These are phyloP conservation scores for Agonopterix heracliana DNA, from an alignment of 2,888 invertebrate genomes.

Conservation along the genomic window DNA sequence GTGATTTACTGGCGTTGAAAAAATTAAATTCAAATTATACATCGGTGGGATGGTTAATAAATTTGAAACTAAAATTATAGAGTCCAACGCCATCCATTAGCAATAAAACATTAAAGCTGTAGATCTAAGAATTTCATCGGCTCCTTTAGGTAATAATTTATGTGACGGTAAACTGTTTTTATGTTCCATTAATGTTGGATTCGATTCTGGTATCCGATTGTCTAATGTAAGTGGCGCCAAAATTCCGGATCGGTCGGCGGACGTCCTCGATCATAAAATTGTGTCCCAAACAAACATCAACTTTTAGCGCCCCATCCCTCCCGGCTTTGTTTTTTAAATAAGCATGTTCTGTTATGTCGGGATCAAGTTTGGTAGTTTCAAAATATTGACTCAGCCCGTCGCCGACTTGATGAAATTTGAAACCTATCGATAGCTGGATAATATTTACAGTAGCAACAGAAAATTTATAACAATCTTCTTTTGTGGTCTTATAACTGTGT, in stretches of 20 bases:
- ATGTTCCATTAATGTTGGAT: conserved; percentile 67
- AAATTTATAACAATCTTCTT: neutral
- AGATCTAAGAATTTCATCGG: conserved; percentile 63
- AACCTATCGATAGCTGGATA: conserved; percentile 2
- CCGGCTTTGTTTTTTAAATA: conserved; percentile 59
- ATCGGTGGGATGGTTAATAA: conserved; percentile 27
- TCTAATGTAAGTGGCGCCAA: conserved; percentile 70
- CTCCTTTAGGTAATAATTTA: conserved; percentile 66
- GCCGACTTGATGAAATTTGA: conserved; percentile 5
- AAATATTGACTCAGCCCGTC: conserved; percentile 42
- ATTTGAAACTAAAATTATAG: conserved; percentile 41
- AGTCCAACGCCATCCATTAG: conserved; percentile 55
- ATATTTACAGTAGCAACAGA: neutral
- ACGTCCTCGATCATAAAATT: conserved; percentile 61
- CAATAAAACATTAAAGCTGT: conserved; percentile 59
- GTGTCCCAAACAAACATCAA: conserved; percentile 62
- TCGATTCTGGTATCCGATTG: conserved; percentile 59
- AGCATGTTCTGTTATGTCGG: conserved; percentile 56
- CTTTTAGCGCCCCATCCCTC: conserved; percentile 51
- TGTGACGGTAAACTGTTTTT: conserved; percentile 66
- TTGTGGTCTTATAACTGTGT: neutral
- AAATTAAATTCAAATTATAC: conserved; percentile 32
- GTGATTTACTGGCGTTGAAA: conserved; percentile 37
- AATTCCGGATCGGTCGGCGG: conserved; percentile 46
- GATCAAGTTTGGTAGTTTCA: conserved; percentile 49